phyloP scores from a whole-genome alignment of 2,888 invertebrate genomes.

The Oscheius sp. region DNA sequence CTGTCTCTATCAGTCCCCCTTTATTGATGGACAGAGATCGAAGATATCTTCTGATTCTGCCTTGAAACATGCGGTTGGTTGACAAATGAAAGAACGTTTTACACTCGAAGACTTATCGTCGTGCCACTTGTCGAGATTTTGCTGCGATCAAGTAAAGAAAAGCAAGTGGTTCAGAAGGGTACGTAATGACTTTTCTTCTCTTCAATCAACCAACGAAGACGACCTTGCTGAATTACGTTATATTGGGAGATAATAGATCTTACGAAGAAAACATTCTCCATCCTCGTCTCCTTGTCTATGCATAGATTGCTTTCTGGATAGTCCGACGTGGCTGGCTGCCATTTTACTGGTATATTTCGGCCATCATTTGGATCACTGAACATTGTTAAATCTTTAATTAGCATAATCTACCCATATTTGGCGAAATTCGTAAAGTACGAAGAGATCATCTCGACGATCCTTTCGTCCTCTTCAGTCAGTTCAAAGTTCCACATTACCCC shows the following conservation, averaged over 20 bases:
- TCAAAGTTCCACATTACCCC: slow-evolving; percentile 41
- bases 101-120: too few relatives aligned
- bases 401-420: slow-evolving; percentile 24
- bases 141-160: too few relatives aligned
- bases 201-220: background rate
- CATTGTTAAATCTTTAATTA: too few relatives aligned
- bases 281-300: background rate
- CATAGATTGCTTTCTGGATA: background rate
- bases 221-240: background rate
- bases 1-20: too few relatives aligned
- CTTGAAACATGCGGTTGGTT: too few relatives aligned
- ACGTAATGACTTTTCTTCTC: background rate
- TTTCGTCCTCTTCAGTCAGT: slow-evolving; percentile 18
- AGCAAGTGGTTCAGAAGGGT: too few relatives aligned
- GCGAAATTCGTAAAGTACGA: slow-evolving; percentile 24
- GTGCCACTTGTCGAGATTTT: too few relatives aligned
- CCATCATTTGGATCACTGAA: slow-evolving; percentile 4
- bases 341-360: too few relatives aligned
- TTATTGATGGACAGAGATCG: too few relatives aligned
- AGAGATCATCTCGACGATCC: background rate
- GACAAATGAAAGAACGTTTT: too few relatives aligned
- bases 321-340: background rate
- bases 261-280: background rate
- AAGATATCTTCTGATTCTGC: too few relatives aligned
- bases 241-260: background rate